A percentile compares a stretch with the other conserved stretches of the same genome.
Conservation (phyloP, 1,140 invertebrate species). For the Heterodera schachtii region DNA sequence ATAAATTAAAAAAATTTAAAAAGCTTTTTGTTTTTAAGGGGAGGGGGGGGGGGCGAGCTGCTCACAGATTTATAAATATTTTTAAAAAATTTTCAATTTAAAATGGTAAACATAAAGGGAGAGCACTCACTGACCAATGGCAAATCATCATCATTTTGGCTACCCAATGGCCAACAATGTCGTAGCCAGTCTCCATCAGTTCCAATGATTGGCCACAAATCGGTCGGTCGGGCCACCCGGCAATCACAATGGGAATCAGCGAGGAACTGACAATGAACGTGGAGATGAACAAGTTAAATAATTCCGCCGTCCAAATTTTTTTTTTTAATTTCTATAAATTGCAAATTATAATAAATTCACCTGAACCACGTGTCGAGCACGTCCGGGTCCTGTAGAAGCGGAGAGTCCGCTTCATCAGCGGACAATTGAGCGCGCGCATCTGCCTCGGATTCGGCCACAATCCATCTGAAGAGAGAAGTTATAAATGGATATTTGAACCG, state of each 20-base stretch:
- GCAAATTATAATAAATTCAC: neutral
- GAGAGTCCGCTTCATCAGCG: neutral
- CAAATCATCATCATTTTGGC: conserved; percentile 92
- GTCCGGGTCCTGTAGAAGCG: conserved; percentile 77
- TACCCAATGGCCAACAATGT: conserved; percentile 99
- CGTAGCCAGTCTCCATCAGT: conserved; percentile 93
- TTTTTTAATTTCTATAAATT: too few species aligned
- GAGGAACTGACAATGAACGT: conserved; percentile 75
- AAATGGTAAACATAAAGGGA: neutral
- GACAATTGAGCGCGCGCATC: conserved; percentile 36
- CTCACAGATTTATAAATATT: too few species aligned
- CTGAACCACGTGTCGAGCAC: conserved; percentile 97
- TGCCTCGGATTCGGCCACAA: conserved; percentile 36
- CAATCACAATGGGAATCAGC: conserved; percentile 91
- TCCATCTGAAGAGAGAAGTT: conserved; percentile 32
- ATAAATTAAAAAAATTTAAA: neutral
- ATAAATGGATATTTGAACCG: neutral
- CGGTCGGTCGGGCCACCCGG: conserved; percentile 78
- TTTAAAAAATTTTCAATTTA: neutral
- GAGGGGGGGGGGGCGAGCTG: too few species aligned
- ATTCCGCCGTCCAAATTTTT: neutral
- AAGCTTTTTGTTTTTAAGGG: conserved; percentile 11
- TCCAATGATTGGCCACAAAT: conserved; percentile 77
- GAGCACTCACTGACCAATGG: conserved; percentile 72
- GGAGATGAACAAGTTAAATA: neutral